Evolutionary conservation across 2,113 vertebrate genomes (phyloP).

Genomic region (Orcinus orca): DNA sequence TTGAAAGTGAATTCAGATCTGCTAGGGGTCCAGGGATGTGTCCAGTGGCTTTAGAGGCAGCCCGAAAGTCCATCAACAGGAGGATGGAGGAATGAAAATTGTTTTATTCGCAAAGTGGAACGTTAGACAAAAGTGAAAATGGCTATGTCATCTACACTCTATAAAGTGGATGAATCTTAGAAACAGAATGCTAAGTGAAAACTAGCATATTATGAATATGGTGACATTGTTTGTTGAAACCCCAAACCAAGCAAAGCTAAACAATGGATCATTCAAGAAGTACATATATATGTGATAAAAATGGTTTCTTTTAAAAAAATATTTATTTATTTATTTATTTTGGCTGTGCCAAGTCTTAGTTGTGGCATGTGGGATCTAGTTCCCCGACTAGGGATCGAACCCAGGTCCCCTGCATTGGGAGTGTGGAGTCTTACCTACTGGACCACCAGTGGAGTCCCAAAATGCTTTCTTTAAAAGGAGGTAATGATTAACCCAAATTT

Average conservation of each 20-base stretch:
- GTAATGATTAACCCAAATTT: not conserved
- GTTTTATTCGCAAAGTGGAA: not conserved
- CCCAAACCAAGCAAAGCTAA: not conserved
- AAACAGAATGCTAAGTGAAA: not conserved
- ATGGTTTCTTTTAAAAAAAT: not conserved
- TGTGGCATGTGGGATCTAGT: too few relatives aligned
- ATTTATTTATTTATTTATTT: too few relatives aligned
- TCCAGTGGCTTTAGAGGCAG: not conserved
- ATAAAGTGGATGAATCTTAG: accelerated
- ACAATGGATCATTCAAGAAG: too few relatives aligned
- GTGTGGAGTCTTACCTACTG: too few relatives aligned
- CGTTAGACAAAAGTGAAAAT: not conserved
- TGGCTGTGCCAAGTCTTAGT: too few relatives aligned
- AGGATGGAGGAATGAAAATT: not conserved
- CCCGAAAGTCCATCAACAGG: too few relatives aligned
- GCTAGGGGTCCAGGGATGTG: not conserved
- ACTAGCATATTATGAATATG: not conserved
- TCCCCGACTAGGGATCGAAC: too few relatives aligned
- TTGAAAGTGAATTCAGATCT: not conserved
- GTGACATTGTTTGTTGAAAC: not conserved
- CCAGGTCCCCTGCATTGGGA: too few relatives aligned
- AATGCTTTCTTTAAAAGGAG: not conserved
- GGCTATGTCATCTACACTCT: too few relatives aligned
- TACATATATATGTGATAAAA: not conserved
- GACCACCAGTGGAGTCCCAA: too few relatives aligned